Percentiles rank a stretch among this genome's conserved stretches.
phyloP scores from a whole-genome alignment of 2,888 invertebrate genomes.

The Eristalinus sepulchralis region DNA sequence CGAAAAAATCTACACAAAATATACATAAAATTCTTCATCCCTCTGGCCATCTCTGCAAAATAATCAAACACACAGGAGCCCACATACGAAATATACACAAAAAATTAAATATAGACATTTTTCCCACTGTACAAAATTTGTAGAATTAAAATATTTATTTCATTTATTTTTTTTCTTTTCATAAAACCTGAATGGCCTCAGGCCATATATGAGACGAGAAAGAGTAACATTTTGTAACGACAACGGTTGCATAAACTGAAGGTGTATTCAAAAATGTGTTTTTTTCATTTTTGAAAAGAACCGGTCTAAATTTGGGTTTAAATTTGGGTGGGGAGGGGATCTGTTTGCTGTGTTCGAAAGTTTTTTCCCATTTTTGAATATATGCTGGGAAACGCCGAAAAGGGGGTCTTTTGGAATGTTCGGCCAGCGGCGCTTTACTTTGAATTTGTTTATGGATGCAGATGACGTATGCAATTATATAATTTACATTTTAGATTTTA shows the following conservation, averaged over 20 bases:
- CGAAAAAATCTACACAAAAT: conserved; percentile 58
- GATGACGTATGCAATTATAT: conserved; percentile 54
- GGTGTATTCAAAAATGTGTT: not conserved
- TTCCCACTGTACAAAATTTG: conserved; percentile 55
- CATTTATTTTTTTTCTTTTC: conserved; percentile 22
- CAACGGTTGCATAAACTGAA: conserved; percentile 40
- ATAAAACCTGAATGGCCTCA: conserved; percentile 23
- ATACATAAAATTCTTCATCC: conserved; percentile 42
- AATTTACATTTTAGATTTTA: conserved; percentile 33
- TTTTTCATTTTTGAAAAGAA: no score
- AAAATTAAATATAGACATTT: conserved; percentile 69
- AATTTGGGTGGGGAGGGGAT: conserved; percentile 1
- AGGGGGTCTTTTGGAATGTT: not conserved
- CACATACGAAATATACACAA: conserved; percentile 50
- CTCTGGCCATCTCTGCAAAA: conserved; percentile 63
- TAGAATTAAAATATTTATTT: conserved; percentile 39
- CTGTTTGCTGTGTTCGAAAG: not conserved
- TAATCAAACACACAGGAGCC: conserved; percentile 3
- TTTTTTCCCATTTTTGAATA: conserved; percentile 7
- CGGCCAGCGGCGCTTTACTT: conserved; percentile 30
- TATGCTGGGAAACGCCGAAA: conserved; percentile 20
- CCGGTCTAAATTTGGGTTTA: conserved; percentile 10
- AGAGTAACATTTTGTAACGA: conserved; percentile 30
- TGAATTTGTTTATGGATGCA: conserved; percentile 38
- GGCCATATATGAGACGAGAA: conserved; percentile 39